Evolutionary conservation across 1,140 invertebrate genomes (phyloP), one percentile per base, ranked within the genome.

Genomic region (Pteromalus puparum): DNA sequence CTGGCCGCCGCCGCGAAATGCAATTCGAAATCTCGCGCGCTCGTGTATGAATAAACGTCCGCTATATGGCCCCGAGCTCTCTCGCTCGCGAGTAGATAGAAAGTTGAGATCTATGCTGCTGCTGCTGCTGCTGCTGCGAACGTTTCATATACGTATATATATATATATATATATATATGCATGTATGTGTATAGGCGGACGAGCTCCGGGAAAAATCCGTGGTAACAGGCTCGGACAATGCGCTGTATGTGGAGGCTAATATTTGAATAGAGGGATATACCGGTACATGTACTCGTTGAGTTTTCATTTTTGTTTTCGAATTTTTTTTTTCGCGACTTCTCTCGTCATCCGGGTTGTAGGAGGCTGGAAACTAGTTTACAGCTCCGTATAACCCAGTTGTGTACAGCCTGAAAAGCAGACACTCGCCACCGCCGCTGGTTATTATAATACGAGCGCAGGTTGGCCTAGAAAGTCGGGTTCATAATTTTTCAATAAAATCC

Each of bases 21-120:
- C 73, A 42, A 81, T 81, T 81, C 80, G 70, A 82, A 65, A 77
- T 74, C 42, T 67, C 81, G 72, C 72, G 73, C 79, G 38, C 9
- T 38, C 12, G 30, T 1, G 74, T 67, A 75, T 67, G 72, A 75
- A 82, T 82, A 82, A 65, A 81, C 10, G 26, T 38, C 26, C 9
- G 61, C 15, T 13, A 21, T 12, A 38, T 24, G 30, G 80, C 61
- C 61, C 65, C 61, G 53, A 68, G 81, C 1, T 70, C 6, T 61
- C 38, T 34, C 34, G 34, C n/a, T 1, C 48, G 48, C 24, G 21
- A 77, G 82, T n/a, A n/a, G n/a, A 83, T 83, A 83, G 82, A 83
- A 83, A 83, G 82, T 83, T 42, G 74, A 83, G 82, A 83, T 83
- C 61, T 46, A 26, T 28, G 42, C 65, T 48, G 30, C 26, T 15